Base-by-base conservation (phyloP, 2,113 vertebrate genomes). In the Romanogobio albipinnatus region DNA sequence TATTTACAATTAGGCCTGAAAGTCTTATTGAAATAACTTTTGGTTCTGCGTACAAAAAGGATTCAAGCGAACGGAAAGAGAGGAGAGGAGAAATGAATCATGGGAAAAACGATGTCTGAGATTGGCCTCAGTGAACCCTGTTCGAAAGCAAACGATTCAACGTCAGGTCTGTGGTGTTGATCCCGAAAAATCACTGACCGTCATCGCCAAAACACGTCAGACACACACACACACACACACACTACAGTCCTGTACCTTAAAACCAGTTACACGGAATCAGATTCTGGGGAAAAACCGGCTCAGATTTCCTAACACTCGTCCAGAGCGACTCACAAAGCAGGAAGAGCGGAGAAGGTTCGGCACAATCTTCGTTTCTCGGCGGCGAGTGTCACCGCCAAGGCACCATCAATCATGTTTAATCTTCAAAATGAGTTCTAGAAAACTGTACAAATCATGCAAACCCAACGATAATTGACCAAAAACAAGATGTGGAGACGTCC, bases 31-130 rank as follows among this genome's bases (percentile, higher is more conserved):
- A 94, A 91, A 93, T n/a, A 59, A 84, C 85, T 94, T 95, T 95
- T 95, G 94, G 94, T 95, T 95, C 92, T 90, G 93, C 93, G 87
- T 94, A 93, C 90, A 93, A 93, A 93, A 91, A 89, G 87, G 93
- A 88, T 93, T 93, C 92, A 94, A 95, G 93, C 92, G 90, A 92
- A 91, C 90, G 68, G 77, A 53, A 56, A 85, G 36, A 58, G 59
- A 47, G 64, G 51, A 53, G 6, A 84, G 87, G 71, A 75, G 85
- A 84, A 90, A 90, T 84, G 88, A 89, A 89, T 88, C 43, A 66
- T 64, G 84, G n/a, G 79, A 88, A 91, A 56, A 79, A 29, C 87
- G 85, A 83, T 75, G 86, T 39, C 61, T 86, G 56, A 47, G 76
- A 87, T 71, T 77, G 33, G 66, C 92, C 92, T 93, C 91, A 89